Percentiles rank a stretch among this genome's conserved stretches.
phyloP scores from a whole-genome alignment of 2,797 vertebrate genomes.

The Gallinago nigripennis region DNA sequence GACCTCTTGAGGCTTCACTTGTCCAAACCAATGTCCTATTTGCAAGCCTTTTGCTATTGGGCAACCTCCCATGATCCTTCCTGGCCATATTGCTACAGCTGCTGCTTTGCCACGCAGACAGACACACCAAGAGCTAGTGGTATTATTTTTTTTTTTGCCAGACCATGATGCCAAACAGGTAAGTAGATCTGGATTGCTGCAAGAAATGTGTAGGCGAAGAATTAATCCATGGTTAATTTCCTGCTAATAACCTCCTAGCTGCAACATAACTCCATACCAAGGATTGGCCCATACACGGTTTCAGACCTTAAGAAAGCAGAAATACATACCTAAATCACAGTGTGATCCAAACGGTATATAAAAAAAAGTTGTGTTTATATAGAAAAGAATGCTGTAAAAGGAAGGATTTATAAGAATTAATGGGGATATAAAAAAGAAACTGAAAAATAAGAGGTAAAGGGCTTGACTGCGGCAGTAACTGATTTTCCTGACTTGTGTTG shows the following conservation, averaged over 20 bases:
- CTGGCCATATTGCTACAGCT: neutral
- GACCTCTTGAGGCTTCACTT: neutral
- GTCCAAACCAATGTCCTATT: neutral
- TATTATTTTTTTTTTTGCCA: neutral
- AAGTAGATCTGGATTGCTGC: neutral
- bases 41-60: neutral
- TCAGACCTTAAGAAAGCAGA: neutral
- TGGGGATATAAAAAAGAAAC: neutral
- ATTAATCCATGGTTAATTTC: slow-evolving; percentile 3
- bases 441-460: neutral
- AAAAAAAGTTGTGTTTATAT: neutral
- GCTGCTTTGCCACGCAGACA: neutral
- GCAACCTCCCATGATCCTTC: neutral
- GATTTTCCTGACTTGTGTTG: neutral
- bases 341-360: neutral
- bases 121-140: neutral
- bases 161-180: neutral
- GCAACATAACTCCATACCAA: neutral
- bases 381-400: neutral
- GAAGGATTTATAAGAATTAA: neutral
- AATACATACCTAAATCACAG: neutral
- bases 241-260: neutral
- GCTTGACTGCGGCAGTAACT: neutral
- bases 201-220: neutral
- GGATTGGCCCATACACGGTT: neutral